phyloP scores from a whole-genome alignment of 2,797 vertebrate genomes.

The Pelobates cultripes region DNA sequence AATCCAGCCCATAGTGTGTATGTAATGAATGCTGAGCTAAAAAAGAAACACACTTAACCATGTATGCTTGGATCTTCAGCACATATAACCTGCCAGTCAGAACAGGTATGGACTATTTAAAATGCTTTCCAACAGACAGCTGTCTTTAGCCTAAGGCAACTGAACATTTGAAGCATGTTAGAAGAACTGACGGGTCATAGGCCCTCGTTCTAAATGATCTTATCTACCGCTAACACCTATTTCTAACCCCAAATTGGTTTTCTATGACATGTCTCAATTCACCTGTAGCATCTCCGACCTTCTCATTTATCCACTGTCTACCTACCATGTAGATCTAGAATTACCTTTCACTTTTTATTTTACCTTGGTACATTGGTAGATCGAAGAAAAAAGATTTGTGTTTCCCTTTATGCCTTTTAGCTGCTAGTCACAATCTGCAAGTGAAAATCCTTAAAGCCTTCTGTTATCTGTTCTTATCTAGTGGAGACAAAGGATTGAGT shows the following conservation, averaged over 20 bases:
- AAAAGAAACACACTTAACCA: too few relatives aligned
- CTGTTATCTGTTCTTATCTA: not conserved
- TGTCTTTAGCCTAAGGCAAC: slow-evolving; percentile 35
- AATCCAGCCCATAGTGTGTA: too few relatives aligned
- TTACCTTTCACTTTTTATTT: not conserved
- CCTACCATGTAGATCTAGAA: not conserved
- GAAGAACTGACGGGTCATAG: slow-evolving; percentile 24
- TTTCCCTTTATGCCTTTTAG: not conserved
- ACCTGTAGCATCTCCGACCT: not conserved
- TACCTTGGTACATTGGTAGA: not conserved
- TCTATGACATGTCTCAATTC: not conserved
- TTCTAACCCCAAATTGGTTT: not conserved
- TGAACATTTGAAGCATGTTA: slow-evolving; percentile 38
- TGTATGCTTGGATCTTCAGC: not conserved
- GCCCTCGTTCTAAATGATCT: slow-evolving; percentile 24
- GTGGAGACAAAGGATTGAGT: not conserved
- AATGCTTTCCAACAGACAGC: slow-evolving; percentile 8
- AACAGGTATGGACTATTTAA: slow-evolving; percentile 11
- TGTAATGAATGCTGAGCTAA: too few relatives aligned
- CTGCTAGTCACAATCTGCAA: not conserved
- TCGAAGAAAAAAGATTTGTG: not conserved
- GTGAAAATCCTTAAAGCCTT: not conserved
- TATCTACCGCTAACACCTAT: slow-evolving; percentile 37
- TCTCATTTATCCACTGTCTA: not conserved
- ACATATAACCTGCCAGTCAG: not conserved